A percentile compares a stretch with the other conserved stretches of the same genome.
phyloP scores from a whole-genome alignment of 1,140 invertebrate genomes.

The Rhagoletis zephyria region DNA sequence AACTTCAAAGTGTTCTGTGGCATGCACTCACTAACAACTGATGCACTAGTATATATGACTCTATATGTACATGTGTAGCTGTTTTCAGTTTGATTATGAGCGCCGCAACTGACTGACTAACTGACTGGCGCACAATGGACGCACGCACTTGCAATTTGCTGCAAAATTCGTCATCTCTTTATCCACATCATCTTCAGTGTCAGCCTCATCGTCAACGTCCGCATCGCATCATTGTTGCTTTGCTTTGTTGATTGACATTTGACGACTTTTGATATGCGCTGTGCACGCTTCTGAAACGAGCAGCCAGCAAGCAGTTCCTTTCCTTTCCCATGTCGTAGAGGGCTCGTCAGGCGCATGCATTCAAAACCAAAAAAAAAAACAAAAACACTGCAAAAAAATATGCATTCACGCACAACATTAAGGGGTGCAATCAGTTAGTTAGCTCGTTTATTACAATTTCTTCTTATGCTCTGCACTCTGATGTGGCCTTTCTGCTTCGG shows the following conservation, averaged over 20 bases:
- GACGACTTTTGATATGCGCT: slow-evolving; percentile 58
- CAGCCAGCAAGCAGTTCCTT: slow-evolving; percentile 46
- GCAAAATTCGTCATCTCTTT: background rate
- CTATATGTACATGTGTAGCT: no score
- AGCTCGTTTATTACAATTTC: background rate
- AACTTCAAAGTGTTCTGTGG: background rate
- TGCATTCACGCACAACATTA: background rate
- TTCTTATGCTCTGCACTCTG: background rate
- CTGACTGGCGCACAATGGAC: background rate
- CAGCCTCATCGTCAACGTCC: slow-evolving; percentile 18
- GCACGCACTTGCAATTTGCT: slow-evolving; percentile 27
- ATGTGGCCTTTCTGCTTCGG: background rate
- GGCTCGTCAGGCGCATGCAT: background rate
- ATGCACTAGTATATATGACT: no score
- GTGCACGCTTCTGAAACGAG: slow-evolving; percentile 48
- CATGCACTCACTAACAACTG: background rate
- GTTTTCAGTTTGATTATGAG: background rate
- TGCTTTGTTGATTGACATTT: slow-evolving; percentile 58
- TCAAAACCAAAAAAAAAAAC: slow-evolving; percentile 21
- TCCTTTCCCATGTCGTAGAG: background rate
- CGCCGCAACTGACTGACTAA: background rate
- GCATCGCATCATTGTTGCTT: background rate
- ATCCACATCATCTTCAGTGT: slow-evolving; percentile 48
- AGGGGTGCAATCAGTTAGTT: background rate
- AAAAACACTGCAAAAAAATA: slow-evolving; percentile 19